Evolutionary conservation across 2,888 invertebrate genomes (phyloP).

Genomic region (Drosophila flavopinicola): DNA sequence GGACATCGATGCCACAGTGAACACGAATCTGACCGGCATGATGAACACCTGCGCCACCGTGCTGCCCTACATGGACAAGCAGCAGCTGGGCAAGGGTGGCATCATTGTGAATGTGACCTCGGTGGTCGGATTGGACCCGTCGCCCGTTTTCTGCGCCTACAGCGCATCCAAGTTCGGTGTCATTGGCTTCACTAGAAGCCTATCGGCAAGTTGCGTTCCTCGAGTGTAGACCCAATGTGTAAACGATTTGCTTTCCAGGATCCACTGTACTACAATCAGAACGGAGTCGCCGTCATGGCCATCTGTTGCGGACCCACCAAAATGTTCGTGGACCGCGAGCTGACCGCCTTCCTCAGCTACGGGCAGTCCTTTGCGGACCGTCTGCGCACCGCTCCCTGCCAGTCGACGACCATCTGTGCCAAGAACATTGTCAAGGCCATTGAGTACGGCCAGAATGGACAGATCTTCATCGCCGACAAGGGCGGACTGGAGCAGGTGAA

Average conservation of each 20-base stretch:
- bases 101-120: slow-evolving; percentile 84
- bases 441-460: slow-evolving; percentile 75
- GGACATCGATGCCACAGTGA: slow-evolving; percentile 68
- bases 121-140: slow-evolving; percentile 75
- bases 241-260: slow-evolving; percentile 45
- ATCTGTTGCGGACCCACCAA: slow-evolving; percentile 81
- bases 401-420: slow-evolving; percentile 71
- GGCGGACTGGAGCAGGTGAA: slow-evolving; percentile 74
- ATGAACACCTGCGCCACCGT: slow-evolving; percentile 79
- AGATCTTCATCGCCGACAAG: slow-evolving; percentile 81
- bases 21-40: slow-evolving; percentile 73
- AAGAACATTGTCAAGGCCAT: slow-evolving; percentile 78
- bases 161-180: slow-evolving; percentile 83
- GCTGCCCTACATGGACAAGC: slow-evolving; percentile 83
- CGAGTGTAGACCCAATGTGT: rapidly evolving
- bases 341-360: slow-evolving; percentile 67
- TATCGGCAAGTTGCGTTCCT: slow-evolving; percentile 66
- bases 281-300: slow-evolving; percentile 77
- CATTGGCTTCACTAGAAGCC: slow-evolving; percentile 82
- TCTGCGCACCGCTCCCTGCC: slow-evolving; percentile 65
- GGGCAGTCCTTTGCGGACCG: slow-evolving; percentile 64
- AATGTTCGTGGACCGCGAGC: slow-evolving; percentile 59
- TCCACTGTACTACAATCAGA: slow-evolving; percentile 71
- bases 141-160: slow-evolving; percentile 80
- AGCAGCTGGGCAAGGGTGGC: slow-evolving; percentile 83